Evolutionary conservation across 2,113 vertebrate genomes (phyloP).

Genomic region (Cyanoliseus patagonus): DNA sequence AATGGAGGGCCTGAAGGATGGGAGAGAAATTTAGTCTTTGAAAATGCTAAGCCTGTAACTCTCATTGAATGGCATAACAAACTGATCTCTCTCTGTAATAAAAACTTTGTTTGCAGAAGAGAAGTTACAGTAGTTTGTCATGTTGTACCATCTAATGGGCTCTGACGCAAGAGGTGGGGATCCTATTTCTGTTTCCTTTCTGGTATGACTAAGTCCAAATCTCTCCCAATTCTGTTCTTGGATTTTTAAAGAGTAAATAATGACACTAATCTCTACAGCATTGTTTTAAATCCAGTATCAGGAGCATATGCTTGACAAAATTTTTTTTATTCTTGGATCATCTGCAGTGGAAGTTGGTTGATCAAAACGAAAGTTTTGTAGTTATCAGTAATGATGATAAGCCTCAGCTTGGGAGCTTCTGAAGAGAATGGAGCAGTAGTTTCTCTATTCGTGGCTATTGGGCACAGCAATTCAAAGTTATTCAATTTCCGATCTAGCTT

Average conservation of each 20-base stretch:
- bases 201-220: neutral
- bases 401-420: neutral
- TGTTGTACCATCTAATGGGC: neutral
- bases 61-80: neutral
- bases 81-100: neutral
- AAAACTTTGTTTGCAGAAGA: neutral
- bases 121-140: neutral
- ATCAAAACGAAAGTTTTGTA: neutral
- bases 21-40: neutral
- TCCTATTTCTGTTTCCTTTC: neutral
- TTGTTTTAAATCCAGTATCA: neutral
- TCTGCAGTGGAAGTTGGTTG: neutral
- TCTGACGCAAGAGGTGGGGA: neutral
- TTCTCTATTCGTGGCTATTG: neutral
- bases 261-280: neutral
- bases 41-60: neutral
- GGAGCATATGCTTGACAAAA: neutral
- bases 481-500: neutral
- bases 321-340: neutral
- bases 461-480: neutral
- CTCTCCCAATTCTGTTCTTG: neutral
- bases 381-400: neutral
- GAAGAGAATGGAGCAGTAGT: neutral
- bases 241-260: neutral
- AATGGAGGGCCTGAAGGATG: neutral